phyloP scores from a whole-genome alignment of 2,113 vertebrate genomes.

The Calonectris borealis region DNA sequence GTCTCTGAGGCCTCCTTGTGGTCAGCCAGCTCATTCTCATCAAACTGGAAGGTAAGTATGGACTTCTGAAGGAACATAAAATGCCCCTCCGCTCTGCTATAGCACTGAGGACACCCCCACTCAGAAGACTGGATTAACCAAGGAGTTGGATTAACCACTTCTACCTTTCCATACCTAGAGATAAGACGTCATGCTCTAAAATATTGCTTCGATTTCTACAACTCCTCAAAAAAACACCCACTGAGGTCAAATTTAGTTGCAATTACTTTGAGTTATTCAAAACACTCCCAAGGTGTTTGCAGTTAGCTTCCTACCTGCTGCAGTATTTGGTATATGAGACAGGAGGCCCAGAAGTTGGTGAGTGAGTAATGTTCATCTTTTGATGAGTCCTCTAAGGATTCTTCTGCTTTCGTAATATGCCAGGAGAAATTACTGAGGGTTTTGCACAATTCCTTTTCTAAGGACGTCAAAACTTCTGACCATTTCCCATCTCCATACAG shows the following conservation, averaged over 20 bases:
- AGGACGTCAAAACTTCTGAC: background rate
- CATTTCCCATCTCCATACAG: background rate
- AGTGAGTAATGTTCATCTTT: background rate
- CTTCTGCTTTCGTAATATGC: accelerated
- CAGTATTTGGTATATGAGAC: background rate
- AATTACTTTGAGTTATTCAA: background rate
- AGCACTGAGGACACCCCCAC: background rate
- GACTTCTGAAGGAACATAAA: background rate
- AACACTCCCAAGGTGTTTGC: background rate
- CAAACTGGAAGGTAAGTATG: background rate
- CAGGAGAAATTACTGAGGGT: background rate
- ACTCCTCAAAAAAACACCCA: background rate
- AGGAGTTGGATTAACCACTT: background rate
- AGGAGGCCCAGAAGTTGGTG: background rate
- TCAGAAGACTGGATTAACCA: background rate
- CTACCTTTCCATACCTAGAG: background rate
- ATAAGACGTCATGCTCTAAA: background rate
- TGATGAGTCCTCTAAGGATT: background rate
- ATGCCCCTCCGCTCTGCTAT: background rate
- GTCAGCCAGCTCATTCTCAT: background rate
- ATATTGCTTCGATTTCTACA: background rate
- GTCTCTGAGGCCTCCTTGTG: background rate
- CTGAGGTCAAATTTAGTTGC: background rate
- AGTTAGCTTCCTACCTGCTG: background rate
- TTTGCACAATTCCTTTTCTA: background rate